phyloP scores from a whole-genome alignment of 1,140 invertebrate species.

The Temnothorax nylanderi region DNA sequence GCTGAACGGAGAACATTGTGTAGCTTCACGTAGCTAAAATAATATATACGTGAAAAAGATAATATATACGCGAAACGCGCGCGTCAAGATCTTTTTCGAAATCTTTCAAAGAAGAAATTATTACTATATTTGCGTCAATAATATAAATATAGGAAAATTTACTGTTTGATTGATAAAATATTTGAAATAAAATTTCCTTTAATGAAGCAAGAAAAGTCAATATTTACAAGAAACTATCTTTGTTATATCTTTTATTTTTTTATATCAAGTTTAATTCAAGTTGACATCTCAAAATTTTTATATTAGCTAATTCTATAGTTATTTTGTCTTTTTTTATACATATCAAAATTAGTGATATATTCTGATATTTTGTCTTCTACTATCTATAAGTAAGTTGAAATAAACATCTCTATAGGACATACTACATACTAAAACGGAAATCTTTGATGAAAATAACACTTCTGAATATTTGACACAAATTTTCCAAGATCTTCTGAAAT shows the following conservation, averaged over 20 bases:
- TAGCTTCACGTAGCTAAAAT: slow-evolving; percentile 18
- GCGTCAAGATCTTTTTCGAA: not conserved
- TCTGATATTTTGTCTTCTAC: not conserved
- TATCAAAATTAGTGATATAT: not conserved
- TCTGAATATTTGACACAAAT: slow-evolving; percentile 17
- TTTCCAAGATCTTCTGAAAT: slow-evolving; percentile 35
- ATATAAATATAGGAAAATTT: not conserved
- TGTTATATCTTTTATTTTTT: not conserved
- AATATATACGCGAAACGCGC: not conserved
- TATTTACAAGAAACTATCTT: not conserved
- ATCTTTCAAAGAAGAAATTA: not conserved
- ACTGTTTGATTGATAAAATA: not conserved
- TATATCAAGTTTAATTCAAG: not conserved
- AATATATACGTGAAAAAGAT: slow-evolving; percentile 2
- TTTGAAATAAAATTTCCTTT: not conserved
- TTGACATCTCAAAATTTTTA: not conserved
- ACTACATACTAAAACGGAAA: not conserved
- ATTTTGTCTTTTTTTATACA: not conserved
- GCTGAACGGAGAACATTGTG: not conserved
- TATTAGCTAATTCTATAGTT: not conserved
- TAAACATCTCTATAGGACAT: not conserved
- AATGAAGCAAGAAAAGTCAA: not conserved
- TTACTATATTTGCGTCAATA: not conserved
- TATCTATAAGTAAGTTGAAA: not conserved
- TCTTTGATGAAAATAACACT: slow-evolving; percentile 7